Base-by-base conservation (phyloP, 2,113 vertebrate species). In the Todiramphus saurophagus region DNA sequence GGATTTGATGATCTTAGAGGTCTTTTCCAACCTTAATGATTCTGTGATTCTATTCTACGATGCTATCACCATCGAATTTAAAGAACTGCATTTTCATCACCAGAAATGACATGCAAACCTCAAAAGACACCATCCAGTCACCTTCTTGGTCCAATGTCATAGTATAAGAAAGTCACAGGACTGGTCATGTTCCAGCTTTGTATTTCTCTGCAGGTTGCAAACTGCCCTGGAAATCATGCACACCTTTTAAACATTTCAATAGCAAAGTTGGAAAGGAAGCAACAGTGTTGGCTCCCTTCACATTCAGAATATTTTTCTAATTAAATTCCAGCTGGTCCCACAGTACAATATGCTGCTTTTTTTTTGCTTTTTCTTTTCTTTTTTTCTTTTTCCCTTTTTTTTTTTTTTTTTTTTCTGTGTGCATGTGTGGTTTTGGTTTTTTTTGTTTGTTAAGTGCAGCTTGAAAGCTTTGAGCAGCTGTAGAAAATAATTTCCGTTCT, bases 391-490 rank as follows among this genome's bases (percentile, higher is more conserved):
- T 30, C 11, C 20, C 11, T 24, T 24, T 39, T 13, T 23, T 19
- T 31, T 11, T 24, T 17, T 51, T 24, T 25, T 14, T 25, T 25
- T 24, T 51, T 13, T 14, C 11, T 24, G 50, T 24, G 24, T 51
- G 24, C 41, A 41, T 51, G 13, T 51, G 50, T 51, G 48, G 5
- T 43, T 43, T n/a, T 63, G 27, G 16, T 9, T 64, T 66, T 66
- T 14, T 66, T 27, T 48, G 81, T 10, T 30, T 80, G 37, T n/a
- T 87, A 89, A 87, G 84, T 13, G 35, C 44, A 58, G 39, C 39
- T 89, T 60, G 75, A 94, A 92, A 83, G 58, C 56, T 81, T 62
- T 24, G 33, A 79, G 48, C 48, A 94, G 68, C 80, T 79, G 67
- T 83, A 89, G 60, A 53, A 87, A 94, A 79, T 55, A 0, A 72